Conservation (phyloP, 2,113 vertebrate species). For the Noturus placidus region DNA sequence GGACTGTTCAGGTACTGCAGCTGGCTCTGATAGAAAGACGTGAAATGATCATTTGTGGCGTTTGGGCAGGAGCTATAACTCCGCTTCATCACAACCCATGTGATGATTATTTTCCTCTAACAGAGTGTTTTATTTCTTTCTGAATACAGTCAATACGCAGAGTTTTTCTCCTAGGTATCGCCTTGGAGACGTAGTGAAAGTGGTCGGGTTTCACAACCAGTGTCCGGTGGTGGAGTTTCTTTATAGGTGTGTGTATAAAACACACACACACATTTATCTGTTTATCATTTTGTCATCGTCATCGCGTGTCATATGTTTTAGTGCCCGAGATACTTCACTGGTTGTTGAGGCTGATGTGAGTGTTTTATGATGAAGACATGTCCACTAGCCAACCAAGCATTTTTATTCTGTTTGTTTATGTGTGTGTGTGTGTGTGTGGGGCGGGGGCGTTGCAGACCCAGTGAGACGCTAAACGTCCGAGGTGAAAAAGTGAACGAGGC, state of each 20-base stretch:
- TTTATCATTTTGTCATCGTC: background rate
- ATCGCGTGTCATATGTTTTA: background rate
- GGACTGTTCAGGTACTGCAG: constrained; percentile 80
- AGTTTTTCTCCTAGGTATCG: constrained; percentile 69
- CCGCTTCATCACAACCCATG: background rate
- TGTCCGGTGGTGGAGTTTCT: constrained; percentile 83
- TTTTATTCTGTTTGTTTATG: constrained; percentile 10
- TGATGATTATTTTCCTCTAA: background rate
- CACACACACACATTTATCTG: background rate
- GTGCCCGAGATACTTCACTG: background rate
- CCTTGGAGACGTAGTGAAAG: constrained; percentile 81
- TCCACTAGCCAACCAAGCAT: background rate
- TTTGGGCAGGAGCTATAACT: background rate
- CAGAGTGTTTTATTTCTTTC: background rate
- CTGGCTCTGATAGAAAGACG: background rate
- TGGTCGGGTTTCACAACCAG: constrained; percentile 80
- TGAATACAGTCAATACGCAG: background rate
- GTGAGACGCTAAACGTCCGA: constrained; percentile 80
- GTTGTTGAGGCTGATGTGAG: background rate
- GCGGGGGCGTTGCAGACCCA: constrained; percentile 65
- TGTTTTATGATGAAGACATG: background rate
- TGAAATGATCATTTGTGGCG: background rate
- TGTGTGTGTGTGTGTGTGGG: constrained; percentile 16
- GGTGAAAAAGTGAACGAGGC: constrained; percentile 83
- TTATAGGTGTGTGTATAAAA: constrained; percentile 71